Conservation (phyloP, 2,888 invertebrate genomes). For the Leptura quadrifasciata region DNA sequence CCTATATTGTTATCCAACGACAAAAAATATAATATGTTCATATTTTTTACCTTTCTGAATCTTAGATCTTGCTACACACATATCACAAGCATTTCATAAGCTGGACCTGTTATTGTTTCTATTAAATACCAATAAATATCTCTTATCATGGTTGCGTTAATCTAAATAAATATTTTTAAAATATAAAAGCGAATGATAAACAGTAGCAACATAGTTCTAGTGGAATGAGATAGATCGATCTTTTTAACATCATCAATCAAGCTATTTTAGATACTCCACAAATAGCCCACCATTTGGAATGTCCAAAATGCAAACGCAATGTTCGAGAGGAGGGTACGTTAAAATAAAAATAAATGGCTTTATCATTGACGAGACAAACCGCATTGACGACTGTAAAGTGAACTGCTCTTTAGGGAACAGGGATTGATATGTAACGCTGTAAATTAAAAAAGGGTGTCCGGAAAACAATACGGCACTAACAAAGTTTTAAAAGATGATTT, state of each 20-base stretch:
- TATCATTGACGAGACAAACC: slow-evolving; percentile 44
- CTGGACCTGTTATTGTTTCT: not conserved
- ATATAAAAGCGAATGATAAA: slow-evolving; percentile 54
- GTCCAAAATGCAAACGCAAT: slow-evolving; percentile 33
- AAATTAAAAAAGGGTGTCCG: slow-evolving; percentile 54
- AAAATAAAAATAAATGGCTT: slow-evolving; percentile 33
- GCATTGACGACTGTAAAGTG: slow-evolving; percentile 51
- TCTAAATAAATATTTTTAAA: slow-evolving; percentile 48
- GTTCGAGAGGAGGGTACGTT: slow-evolving; percentile 19
- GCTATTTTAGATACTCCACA: slow-evolving; percentile 63
- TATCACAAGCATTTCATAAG: too few relatives aligned
- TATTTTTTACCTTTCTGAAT: too few relatives aligned
- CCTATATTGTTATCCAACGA: too few relatives aligned
- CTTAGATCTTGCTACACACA: too few relatives aligned
- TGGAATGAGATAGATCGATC: slow-evolving; percentile 63
- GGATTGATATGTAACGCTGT: slow-evolving; percentile 51
- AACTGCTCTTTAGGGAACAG: slow-evolving; percentile 50
- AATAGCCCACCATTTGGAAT: slow-evolving; percentile 52
- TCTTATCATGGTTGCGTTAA: not conserved
- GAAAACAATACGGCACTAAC: slow-evolving; percentile 66
- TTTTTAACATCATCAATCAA: slow-evolving; percentile 62
- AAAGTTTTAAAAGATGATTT: slow-evolving; percentile 67
- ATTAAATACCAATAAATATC: not conserved
- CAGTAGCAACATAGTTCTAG: slow-evolving; percentile 57
- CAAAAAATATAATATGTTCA: too few relatives aligned